A percentile compares a stretch with the other conserved stretches of the same genome.
phyloP scores from a whole-genome alignment of 2,888 invertebrate genomes.

The Drosophila kambysellisi region DNA sequence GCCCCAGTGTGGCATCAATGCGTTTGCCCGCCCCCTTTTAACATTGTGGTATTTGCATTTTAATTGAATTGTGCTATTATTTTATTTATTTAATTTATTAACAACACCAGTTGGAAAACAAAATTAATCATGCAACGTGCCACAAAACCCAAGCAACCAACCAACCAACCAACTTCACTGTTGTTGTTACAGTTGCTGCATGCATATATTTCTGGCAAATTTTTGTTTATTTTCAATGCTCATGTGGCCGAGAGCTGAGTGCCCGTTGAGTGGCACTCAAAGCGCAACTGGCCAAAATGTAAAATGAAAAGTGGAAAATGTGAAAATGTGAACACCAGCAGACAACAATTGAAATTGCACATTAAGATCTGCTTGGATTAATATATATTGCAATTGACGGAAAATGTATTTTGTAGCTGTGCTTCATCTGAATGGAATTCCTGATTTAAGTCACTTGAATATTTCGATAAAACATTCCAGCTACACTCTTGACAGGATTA shows the following conservation, averaged over 20 bases:
- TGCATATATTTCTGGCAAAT: background rate
- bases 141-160: background rate
- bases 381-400: background rate
- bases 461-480: background rate
- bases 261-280: background rate
- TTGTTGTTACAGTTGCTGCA: background rate
- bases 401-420: background rate
- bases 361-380: background rate
- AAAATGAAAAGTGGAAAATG: background rate
- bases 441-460: background rate
- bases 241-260: background rate
- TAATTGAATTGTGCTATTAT: constrained; percentile 74
- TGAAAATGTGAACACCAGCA: background rate
- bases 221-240: background rate
- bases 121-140: constrained; percentile 21
- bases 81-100: constrained; percentile 64
- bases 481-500: background rate
- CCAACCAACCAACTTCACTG: background rate
- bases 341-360: background rate
- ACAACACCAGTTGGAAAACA: constrained; percentile 18
- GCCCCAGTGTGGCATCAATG: constrained; percentile 6
- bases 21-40: background rate
- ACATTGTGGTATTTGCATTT: constrained; percentile 71
- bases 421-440: background rate
- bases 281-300: constrained; percentile 1